Percentiles rank a stretch among this genome's conserved stretches.
Conservation (phyloP, 2,797 vertebrate species). For the Limosa lapponica region DNA sequence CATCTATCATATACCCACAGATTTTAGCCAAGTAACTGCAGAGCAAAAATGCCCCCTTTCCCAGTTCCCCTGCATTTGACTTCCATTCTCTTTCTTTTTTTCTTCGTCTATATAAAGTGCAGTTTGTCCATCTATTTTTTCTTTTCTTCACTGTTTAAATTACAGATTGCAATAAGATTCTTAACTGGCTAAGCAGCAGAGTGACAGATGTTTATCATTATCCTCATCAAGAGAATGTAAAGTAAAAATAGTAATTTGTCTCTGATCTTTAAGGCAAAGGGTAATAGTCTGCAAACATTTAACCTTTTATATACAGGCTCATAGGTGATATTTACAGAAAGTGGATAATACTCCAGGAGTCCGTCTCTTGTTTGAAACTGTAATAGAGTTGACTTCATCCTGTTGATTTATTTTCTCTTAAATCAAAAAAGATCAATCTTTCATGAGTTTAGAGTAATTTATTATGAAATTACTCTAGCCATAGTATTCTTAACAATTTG, state of each 20-base stretch:
- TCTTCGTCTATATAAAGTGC: neutral
- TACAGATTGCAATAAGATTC: slow-evolving; percentile 75
- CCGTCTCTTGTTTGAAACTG: slow-evolving; percentile 52
- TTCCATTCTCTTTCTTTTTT: neutral
- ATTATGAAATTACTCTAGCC: slow-evolving; percentile 40
- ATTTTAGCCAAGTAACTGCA: slow-evolving; percentile 14
- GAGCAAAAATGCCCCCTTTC: neutral
- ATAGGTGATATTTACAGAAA: slow-evolving; percentile 71
- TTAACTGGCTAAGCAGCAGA: slow-evolving; percentile 72
- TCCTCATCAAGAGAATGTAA: slow-evolving; percentile 82
- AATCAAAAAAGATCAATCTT: slow-evolving; percentile 41
- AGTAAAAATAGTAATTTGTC: slow-evolving; percentile 83
- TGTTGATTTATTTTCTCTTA: slow-evolving; percentile 51
- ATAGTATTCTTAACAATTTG: neutral
- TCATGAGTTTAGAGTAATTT: slow-evolving; percentile 45
- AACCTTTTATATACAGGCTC: slow-evolving; percentile 74
- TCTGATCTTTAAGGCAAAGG: slow-evolving; percentile 78
- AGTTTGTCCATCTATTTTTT: slow-evolving; percentile 1
- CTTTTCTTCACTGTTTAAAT: slow-evolving; percentile 71
- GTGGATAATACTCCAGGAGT: slow-evolving; percentile 47
- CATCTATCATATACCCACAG: neutral
- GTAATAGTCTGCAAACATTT: slow-evolving; percentile 76
- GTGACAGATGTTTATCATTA: slow-evolving; percentile 84
- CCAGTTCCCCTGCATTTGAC: neutral
- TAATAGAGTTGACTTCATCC: slow-evolving; percentile 37